Conservation (phyloP, 2,113 vertebrate genomes). For the Limanda limanda region DNA sequence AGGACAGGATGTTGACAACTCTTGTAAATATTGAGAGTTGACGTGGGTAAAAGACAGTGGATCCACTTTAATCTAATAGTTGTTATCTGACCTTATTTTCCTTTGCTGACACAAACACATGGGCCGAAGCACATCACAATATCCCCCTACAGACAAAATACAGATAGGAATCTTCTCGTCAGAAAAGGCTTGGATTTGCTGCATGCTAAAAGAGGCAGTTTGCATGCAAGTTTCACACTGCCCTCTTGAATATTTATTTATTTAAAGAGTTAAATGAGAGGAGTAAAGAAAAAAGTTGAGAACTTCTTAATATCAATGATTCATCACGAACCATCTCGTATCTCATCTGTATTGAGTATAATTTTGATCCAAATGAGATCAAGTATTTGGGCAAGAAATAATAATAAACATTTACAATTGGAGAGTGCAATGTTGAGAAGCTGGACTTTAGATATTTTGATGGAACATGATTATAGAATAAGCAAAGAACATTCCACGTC, state of each 20-base stretch:
- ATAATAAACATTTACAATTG: neutral
- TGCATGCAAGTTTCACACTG: constrained; percentile 34
- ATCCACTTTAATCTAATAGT: neutral
- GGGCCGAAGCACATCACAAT: constrained; percentile 23
- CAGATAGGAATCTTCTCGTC: constrained; percentile 30
- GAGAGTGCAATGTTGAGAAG: neutral
- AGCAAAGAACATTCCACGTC: constrained; percentile 32
- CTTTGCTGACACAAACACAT: constrained; percentile 24
- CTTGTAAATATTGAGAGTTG: neutral
- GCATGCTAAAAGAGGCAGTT: constrained; percentile 44
- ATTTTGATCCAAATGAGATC: neutral
- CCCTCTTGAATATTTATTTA: constrained; percentile 3
- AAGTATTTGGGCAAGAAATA: neutral
- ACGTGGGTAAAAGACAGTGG: constrained; percentile 9
- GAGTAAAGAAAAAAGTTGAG: neutral
- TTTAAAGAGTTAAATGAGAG: constrained; percentile 7
- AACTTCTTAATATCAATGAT: neutral
- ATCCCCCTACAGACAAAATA: constrained; percentile 32
- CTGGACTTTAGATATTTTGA: constrained; percentile 4
- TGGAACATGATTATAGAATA: constrained; percentile 13
- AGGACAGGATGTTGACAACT: constrained; percentile 1
- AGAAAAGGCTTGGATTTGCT: constrained; percentile 19
- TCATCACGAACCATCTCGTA: neutral
- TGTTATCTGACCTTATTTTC: constrained; percentile 19
- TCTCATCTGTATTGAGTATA: neutral